Evolutionary conservation across 37 sponge, comb jelly and placozoan genomes (phyloP), one percentile per base, ranked within the genome.

Genomic region (Beroe forskalii): DNA sequence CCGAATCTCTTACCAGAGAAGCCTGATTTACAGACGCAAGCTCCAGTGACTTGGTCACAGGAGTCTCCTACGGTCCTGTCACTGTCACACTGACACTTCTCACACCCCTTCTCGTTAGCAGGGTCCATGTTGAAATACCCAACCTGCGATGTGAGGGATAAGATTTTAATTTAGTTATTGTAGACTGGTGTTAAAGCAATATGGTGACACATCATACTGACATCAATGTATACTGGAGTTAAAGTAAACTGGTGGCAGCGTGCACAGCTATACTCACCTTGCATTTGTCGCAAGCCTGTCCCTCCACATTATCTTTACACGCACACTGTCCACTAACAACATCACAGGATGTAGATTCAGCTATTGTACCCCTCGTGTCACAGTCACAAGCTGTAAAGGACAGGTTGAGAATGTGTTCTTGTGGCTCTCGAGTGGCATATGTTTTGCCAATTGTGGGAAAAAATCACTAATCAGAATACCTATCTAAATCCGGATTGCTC

Each of bases 91-190:
- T 1, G 3, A 72, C 75, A 72, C 39, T 30, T 39, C 39, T 72
- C 75, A 33, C 75, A 72, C 33, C 75, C 75, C 19, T 23, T 17
- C 39, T 19, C 40, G 39, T 37, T 30, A 8, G 12, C 40, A 1
- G 75, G 35, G 2, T 39, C 35, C 75, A 72, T 72, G 75, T 72
- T 72, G 75, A 72, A 72, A 30, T 32, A 72, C 2, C 75, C 75
- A 3, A 35, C 75, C 75, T 72, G 75, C 4, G 38, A n/a, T n/a
- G n/a, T n/a, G n/a, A n/a, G n/a, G n/a, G n/a, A n/a, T n/a, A n/a
- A n/a, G n/a, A n/a, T 20, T 17, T 55, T 55, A 55, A 55, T 17
- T 20, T 55, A 17, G 17, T 55, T 55, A 55, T 55, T 55, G 60
- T 20, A 55, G 60, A 55, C 60, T n/a, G n/a, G n/a, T n/a, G n/a